Conservation (phyloP, 1,140 invertebrate species). For the Bicyclus anynana region DNA sequence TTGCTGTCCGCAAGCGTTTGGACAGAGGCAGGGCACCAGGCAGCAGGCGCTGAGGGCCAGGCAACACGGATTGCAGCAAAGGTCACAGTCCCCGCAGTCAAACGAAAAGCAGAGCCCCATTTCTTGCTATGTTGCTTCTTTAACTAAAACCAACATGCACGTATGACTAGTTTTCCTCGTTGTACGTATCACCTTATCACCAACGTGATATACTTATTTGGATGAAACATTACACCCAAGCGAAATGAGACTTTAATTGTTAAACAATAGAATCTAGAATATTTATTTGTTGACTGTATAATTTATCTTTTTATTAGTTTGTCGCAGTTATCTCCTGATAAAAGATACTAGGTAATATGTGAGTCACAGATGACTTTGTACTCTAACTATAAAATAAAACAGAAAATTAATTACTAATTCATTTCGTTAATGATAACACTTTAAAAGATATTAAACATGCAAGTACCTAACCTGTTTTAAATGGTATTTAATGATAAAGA, state of each 20-base stretch:
- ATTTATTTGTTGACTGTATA: neutral
- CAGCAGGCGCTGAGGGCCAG: conserved; percentile 63
- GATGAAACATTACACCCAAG: neutral
- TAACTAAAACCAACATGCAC: conserved; percentile 46
- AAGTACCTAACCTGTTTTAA: neutral
- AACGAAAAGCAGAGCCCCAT: conserved; percentile 68
- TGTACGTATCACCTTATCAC: conserved; percentile 29
- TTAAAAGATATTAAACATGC: neutral
- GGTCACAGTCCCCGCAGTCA: conserved; percentile 61
- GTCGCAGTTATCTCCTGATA: conserved; percentile 29
- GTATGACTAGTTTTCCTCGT: conserved; percentile 21
- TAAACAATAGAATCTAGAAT: conserved; percentile 13
- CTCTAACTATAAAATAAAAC: neutral
- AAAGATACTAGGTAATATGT: conserved; percentile 21
- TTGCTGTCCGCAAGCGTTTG: conserved; percentile 64
- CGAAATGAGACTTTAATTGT: conserved; percentile 22
- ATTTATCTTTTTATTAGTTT: conserved; percentile 13
- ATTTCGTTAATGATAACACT: neutral
- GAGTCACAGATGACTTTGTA: neutral
- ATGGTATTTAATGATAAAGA: neutral
- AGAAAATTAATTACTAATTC: neutral
- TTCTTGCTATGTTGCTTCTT: conserved; percentile 34
- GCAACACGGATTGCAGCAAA: conserved; percentile 61
- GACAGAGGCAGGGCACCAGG: conserved; percentile 58
- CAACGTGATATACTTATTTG: conserved; percentile 7